Evolutionary conservation across 1,140 invertebrate genomes (phyloP), one percentile per base, ranked within the genome.

Genomic region (Aphelenchoides besseyi): DNA sequence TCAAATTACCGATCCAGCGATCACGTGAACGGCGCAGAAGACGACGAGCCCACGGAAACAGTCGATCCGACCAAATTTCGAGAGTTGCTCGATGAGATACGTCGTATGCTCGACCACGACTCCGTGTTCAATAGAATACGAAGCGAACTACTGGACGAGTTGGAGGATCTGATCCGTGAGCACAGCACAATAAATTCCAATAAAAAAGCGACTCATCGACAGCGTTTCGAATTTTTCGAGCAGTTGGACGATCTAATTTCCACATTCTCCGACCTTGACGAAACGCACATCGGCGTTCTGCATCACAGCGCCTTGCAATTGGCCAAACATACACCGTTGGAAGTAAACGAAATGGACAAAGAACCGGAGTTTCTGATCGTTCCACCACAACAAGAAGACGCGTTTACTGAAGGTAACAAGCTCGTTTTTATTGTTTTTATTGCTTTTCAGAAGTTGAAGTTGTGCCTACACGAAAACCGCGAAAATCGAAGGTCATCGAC

Each of bases 191-290:
- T 8, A 8, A 8, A 5, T 23, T 5, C 5, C 18, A 59, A 28
- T 28, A 8, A 5, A 33, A 59, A 59, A 18, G 5, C 23, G 12
- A 59, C 55, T 8, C 26, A 59, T 33, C 5, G 55, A 23, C 26
- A 59, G 55, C 5, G 55, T 8, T 59, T 59, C 18, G 55, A 59
- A 23, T 59, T 66, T 53, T 66, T 23, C 26, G 63, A 66, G 63
- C 63, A n/a, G 12, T 23, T 66, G 63, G 63, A 66, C 63, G 63
- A 66, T 63, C 30, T 37, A 12, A 36, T 66, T 26, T 16, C 16
- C n/a, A 32, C 30, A 12, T 29, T 16, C 16, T 23, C 12, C 26
- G 63, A 66, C 36, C 32, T 66, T n/a, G 30, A 66, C 30, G 26
- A 32, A 23, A 18, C 63, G 9, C 63, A 66, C 30, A 26, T 66